Base-by-base conservation (phyloP, 2,888 invertebrate genomes). In the Dexiosoma caninum region DNA sequence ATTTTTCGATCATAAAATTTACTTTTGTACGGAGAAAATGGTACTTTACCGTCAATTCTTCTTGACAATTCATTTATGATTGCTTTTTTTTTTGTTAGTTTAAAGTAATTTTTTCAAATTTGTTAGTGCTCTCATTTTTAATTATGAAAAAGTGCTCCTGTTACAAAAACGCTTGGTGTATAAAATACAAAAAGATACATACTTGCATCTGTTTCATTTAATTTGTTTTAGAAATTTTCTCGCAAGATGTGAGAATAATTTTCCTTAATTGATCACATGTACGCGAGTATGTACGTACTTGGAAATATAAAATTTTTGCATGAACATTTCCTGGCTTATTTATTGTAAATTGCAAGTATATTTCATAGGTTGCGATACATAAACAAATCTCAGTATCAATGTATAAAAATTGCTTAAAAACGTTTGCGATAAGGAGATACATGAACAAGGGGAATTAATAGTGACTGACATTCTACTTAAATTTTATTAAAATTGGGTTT, bases 261-360 rank as follows among this genome's bases (percentile, higher is more conserved):
- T 55, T 57, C 21, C 21, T 37, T 21, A 37, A 57, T 35, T 57
- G 35, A 16, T 37, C 19, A 46, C 3, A 27, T 27, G 27, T 5
- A n/a, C n/a, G n/a, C n/a, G n/a, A n/a, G n/a, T 46, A 32, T n/a
- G 2, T 57, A 12, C 9, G 2, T 19, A 51, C 37, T 12, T 27
- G 51, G 14, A 27, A 66, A 49, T 21, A 51, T 6, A n/a, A 16
- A 5, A 49, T 16, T 66, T 30, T 67, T 42, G 10, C 12, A 37
- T 42, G 53, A 40, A 53, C 42, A 42, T 53, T 67, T 53, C 30
- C 53, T 30, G n/a, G 19, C 19, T 30, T 27, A 42, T 55, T 67
- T 53, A 53, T 30, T 67, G 30, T 1, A 27, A 37, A 49, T 10
- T 16, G 19, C 19, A 53, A n/a, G 19, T 9, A 12, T 6, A 53